Evolutionary conservation across 2,113 vertebrate genomes (phyloP).

Genomic region (Bettongia penicillata): DNA sequence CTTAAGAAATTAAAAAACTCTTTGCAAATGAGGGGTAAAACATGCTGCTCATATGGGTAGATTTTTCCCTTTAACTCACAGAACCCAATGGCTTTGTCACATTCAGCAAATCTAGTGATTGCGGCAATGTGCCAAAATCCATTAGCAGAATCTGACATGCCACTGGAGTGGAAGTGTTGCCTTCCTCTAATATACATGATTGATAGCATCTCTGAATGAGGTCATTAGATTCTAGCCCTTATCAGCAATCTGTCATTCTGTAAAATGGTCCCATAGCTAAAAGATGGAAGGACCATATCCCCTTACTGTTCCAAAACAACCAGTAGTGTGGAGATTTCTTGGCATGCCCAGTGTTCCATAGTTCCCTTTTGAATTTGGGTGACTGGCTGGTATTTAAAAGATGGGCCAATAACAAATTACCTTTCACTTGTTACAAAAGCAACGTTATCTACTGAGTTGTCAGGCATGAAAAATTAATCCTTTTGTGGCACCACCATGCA

Average conservation of each 20-base stretch:
- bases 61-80: slow-evolving; percentile 56
- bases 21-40: slow-evolving; percentile 65
- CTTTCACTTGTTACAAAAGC: slow-evolving; percentile 73
- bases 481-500: slow-evolving; percentile 67
- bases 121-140: slow-evolving; percentile 39
- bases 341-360: background rate
- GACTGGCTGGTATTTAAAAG: slow-evolving; percentile 47
- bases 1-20: slow-evolving; percentile 77
- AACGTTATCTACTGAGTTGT: slow-evolving; percentile 68
- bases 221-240: slow-evolving; percentile 55
- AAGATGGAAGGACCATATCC: slow-evolving; percentile 35
- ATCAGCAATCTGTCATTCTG: slow-evolving; percentile 60
- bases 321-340: background rate
- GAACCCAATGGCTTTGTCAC: slow-evolving; percentile 45
- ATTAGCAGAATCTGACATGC: slow-evolving; percentile 42
- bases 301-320: background rate
- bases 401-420: slow-evolving; percentile 68
- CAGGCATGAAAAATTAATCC: slow-evolving; percentile 77
- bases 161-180: slow-evolving; percentile 39
- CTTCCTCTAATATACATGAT: slow-evolving; percentile 23
- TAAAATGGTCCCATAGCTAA: slow-evolving; percentile 45
- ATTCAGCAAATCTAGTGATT: slow-evolving; percentile 40
- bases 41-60: slow-evolving; percentile 45
- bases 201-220: slow-evolving; percentile 57
- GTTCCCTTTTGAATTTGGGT: slow-evolving; percentile 62